Evolutionary conservation across 1,140 invertebrate species (phyloP).

Genomic region (Microplitis mediator): DNA sequence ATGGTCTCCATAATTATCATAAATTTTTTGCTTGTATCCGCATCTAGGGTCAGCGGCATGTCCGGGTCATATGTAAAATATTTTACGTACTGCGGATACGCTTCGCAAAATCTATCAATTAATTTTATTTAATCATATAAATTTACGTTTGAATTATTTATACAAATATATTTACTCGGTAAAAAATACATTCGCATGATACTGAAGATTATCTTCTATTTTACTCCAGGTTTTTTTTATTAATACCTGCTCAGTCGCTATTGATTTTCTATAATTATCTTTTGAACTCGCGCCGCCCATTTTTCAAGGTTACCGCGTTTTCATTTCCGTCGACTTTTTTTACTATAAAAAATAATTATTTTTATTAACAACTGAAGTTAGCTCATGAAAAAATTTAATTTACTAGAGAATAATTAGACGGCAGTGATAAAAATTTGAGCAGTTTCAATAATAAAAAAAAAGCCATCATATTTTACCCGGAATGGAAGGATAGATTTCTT

Average conservation of each 20-base stretch:
- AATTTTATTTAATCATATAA: conserved; percentile 5
- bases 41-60: conserved; percentile 34
- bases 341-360: too few relatives aligned
- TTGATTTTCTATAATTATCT: conserved; percentile 28
- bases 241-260: conserved; percentile 29
- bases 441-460: not conserved
- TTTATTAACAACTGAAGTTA: not conserved
- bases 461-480: too few relatives aligned
- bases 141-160: not conserved
- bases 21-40: conserved; percentile 34
- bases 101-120: conserved; percentile 37
- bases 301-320: not conserved
- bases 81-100: conserved; percentile 39
- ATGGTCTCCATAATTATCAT: conserved; percentile 40
- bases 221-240: conserved; percentile 38
- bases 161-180: not conserved
- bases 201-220: conserved; percentile 40
- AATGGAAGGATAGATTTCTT: too few relatives aligned
- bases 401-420: not conserved
- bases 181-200: conserved; percentile 36
- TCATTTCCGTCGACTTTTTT: too few relatives aligned
- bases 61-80: conserved; percentile 39
- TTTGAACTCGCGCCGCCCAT: conserved; percentile 12
- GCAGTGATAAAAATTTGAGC: not conserved
- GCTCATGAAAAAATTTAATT: not conserved